Conservation (phyloP, 2,113 vertebrate genomes). For the Odocoileus virginianus region DNA sequence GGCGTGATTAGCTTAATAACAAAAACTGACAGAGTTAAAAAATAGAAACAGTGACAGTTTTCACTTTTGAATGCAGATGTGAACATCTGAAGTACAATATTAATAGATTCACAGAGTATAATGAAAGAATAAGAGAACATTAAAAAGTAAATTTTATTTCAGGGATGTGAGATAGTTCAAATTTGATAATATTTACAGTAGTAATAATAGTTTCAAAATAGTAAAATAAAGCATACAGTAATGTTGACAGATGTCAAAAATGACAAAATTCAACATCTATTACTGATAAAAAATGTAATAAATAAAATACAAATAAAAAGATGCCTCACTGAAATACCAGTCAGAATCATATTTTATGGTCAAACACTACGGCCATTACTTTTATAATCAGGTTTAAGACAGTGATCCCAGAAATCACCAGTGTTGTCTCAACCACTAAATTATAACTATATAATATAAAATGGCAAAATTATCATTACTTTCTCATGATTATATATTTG, state of each 20-base stretch:
- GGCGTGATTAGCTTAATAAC: not conserved
- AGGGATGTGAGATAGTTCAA: not conserved
- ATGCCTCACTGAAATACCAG: not conserved
- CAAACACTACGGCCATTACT: not conserved
- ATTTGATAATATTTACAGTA: not conserved
- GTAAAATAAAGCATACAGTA: not conserved
- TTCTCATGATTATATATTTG: not conserved
- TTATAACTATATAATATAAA: not conserved
- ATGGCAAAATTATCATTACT: not conserved
- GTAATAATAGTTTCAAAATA: not conserved
- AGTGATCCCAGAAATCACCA: not conserved
- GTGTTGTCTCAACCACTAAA: not conserved
- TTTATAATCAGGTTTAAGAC: not conserved
- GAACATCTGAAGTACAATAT: not conserved
- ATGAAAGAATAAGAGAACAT: not conserved
- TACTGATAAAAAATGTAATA: not conserved
- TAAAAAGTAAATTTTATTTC: not conserved
- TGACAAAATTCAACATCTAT: not conserved
- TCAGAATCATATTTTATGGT: not conserved
- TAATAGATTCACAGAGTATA: not conserved
- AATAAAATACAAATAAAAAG: not conserved
- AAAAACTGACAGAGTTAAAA: not conserved
- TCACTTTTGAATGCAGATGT: not conserved
- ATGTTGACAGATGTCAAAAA: not conserved
- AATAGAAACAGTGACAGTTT: not conserved